These are phyloP conservation scores for Drosophila parabipectinata DNA, from an alignment of 1,140 invertebrate genomes.

Conservation along the genomic window DNA sequence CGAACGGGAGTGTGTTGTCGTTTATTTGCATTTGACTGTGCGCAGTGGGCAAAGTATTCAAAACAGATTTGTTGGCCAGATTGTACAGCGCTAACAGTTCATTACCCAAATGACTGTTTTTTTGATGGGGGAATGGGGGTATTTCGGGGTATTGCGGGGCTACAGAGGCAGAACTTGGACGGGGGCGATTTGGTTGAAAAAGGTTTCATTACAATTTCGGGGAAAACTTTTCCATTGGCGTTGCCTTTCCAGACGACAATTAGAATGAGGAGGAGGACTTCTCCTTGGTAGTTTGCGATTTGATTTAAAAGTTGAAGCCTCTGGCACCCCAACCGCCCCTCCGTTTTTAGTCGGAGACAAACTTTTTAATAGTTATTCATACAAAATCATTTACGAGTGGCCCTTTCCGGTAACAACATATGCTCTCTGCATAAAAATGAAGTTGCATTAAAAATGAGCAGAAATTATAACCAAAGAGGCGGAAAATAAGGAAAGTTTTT, in stretches of 20 bases:
- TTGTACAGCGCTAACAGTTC: constrained; percentile 78
- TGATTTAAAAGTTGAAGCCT: constrained; percentile 43
- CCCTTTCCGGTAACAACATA: constrained; percentile 2
- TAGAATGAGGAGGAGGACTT: not conserved
- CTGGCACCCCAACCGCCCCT: constrained; percentile 26
- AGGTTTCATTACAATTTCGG: constrained; percentile 59
- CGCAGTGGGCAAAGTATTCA: constrained; percentile 64
- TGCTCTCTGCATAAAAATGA: not conserved
- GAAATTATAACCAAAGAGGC: not conserved
- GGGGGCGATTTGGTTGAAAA: constrained; percentile 46
- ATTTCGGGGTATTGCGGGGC: too few species aligned
- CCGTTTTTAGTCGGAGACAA: constrained; percentile 15
- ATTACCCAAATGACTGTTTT: constrained; percentile 75
- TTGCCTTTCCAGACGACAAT: not conserved
- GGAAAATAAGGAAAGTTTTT: constrained; percentile 8
- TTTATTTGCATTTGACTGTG: constrained; percentile 72
- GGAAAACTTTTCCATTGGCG: constrained; percentile 52
- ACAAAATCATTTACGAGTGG: constrained; percentile 75
- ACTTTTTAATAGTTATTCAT: constrained; percentile 78
- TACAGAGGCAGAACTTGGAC: too few species aligned
- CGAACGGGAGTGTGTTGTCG: constrained; percentile 26
- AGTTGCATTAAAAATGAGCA: not conserved
- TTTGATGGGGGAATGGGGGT: not conserved
- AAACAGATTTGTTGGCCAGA: constrained; percentile 80
- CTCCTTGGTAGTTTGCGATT: constrained; percentile 32